Conservation (phyloP, 2,888 invertebrate species). For the Acleris sparsana region DNA sequence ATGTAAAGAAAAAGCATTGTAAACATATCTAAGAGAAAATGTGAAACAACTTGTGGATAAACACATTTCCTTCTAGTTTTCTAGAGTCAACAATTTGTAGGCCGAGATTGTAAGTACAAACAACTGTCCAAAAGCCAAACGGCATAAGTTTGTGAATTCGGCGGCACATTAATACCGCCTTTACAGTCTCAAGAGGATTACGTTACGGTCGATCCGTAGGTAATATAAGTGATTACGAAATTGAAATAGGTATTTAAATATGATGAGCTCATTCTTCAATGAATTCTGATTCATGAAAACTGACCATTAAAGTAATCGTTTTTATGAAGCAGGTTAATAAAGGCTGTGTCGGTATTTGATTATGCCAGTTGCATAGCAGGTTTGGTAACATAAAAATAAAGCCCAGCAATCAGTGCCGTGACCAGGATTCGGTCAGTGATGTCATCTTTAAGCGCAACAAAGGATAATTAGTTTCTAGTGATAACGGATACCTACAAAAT, state of each 20-base stretch:
- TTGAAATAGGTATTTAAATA: slow-evolving; percentile 3
- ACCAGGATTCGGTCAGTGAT: too few relatives aligned
- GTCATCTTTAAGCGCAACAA: too few relatives aligned
- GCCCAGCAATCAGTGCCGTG: too few relatives aligned
- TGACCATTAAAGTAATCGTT: neutral
- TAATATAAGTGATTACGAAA: slow-evolving; percentile 19
- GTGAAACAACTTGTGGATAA: neutral
- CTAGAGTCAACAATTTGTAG: too few relatives aligned
- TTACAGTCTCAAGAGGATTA: neutral
- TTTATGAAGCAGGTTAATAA: slow-evolving; percentile 7
- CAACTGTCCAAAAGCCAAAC: too few relatives aligned
- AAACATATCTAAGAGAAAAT: slow-evolving; percentile 2
- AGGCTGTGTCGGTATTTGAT: slow-evolving; percentile 7
- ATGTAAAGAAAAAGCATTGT: neutral
- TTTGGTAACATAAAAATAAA: neutral
- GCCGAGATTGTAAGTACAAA: too few relatives aligned
- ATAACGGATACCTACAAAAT: too few relatives aligned
- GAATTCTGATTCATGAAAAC: slow-evolving; percentile 4
- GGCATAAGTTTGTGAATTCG: too few relatives aligned
- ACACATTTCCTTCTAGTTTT: too few relatives aligned
- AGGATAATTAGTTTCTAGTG: too few relatives aligned
- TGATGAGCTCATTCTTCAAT: slow-evolving; percentile 26
- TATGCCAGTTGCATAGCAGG: neutral
- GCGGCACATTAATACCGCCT: too few relatives aligned
- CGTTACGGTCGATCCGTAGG: neutral